A percentile compares a stretch with the other conserved stretches of the same genome.
Evolutionary conservation across 53 echinoderm and acorn worm genomes (phyloP).

Genomic region (Stichopus horrens): DNA sequence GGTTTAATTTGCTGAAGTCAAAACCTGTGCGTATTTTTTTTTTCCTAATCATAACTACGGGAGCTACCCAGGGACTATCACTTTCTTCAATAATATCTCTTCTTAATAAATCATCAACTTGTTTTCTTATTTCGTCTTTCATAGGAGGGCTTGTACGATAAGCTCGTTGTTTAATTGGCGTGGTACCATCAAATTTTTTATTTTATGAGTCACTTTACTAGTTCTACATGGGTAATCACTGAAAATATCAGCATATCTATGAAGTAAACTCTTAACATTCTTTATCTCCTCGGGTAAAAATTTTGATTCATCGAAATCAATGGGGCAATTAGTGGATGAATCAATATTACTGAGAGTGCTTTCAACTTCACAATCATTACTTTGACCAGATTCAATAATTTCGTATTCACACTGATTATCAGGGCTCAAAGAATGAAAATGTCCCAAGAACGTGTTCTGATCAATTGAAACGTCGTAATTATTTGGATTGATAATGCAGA

Average conservation of each 20-base stretch:
- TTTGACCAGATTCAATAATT: too few species aligned
- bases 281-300: background rate
- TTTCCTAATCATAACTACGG: constrained; percentile 43
- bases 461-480: too few species aligned
- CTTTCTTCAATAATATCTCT: constrained; percentile 53
- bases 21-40: constrained; percentile 25
- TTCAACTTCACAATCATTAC: background rate
- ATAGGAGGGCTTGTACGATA: constrained; percentile 55
- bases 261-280: background rate
- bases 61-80: constrained; percentile 47
- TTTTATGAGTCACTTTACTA: background rate
- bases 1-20: constrained; percentile 43
- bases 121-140: constrained; percentile 45
- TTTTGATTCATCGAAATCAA: background rate
- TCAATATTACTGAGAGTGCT: too few species aligned
- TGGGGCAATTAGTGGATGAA: background rate
- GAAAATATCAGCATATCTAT: background rate
- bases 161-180: too few species aligned
- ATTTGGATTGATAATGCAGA: too few species aligned
- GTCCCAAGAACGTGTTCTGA: background rate
- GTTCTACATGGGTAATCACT: too few species aligned
- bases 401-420: background rate
- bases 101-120: constrained; percentile 33
- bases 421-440: background rate
- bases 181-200: background rate